phyloP scores from a whole-genome alignment of 2,888 invertebrate species.

The Nipponacmea schrenckii region DNA sequence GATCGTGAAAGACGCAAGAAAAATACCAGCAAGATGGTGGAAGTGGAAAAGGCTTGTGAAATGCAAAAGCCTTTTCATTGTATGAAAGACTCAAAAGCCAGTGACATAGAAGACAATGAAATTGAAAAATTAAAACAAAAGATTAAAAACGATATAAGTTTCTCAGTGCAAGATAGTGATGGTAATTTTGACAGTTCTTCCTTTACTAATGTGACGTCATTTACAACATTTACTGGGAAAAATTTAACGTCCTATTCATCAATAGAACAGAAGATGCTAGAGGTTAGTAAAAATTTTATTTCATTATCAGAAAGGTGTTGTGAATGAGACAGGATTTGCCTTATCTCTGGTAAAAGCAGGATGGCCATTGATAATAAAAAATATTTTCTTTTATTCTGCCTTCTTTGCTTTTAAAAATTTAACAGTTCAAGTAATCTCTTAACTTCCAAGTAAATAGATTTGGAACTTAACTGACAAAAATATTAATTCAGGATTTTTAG shows the following conservation, averaged over 20 bases:
- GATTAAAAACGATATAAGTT: constrained; percentile 54
- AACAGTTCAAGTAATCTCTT: no score
- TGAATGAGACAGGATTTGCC: no score
- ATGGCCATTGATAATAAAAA: no score
- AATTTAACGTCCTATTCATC: constrained; percentile 41
- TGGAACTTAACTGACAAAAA: no score
- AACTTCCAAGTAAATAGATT: no score
- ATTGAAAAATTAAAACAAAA: constrained; percentile 49
- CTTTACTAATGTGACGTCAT: constrained; percentile 46
- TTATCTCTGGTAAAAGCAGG: no score
- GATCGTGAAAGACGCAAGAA: constrained; percentile 38
- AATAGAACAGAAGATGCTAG: constrained; percentile 44
- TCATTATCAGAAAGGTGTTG: neutral
- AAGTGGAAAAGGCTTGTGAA: neutral
- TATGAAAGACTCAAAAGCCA: constrained; percentile 5
- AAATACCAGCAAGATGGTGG: constrained; percentile 9
- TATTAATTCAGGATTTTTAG: no score
- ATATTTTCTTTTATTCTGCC: no score
- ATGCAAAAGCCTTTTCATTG: neutral
- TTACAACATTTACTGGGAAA: constrained; percentile 45
- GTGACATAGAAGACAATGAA: constrained; percentile 34
- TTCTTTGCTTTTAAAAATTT: no score
- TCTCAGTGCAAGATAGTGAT: constrained; percentile 46
- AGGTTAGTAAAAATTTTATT: constrained; percentile 36
- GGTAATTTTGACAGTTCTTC: constrained; percentile 40